Base-by-base conservation (phyloP, 37 sponge, comb jelly and placozoan species). In the Mnemiopsis leidyi region DNA sequence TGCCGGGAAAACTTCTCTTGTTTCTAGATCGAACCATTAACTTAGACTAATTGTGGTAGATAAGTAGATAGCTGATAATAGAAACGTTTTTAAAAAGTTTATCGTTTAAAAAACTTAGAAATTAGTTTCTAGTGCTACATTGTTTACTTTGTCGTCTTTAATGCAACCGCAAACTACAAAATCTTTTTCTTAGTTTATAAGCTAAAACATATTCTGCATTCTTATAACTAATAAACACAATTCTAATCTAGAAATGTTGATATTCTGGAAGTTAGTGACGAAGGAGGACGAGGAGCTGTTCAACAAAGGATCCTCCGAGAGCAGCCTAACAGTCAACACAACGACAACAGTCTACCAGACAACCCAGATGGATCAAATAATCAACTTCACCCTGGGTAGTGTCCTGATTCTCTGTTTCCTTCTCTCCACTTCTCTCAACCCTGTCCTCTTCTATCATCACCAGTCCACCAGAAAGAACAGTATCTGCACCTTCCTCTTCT, bases 251-350 rank as follows among this genome's bases (percentile, higher is more conserved):
- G 30, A 5, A 18, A 71, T 71, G 75, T 28, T 71, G 75, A 71
- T 71, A 71, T 71, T 71, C 75, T 71, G 75, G 75, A 71, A 71
- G 30, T 25, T 71, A 28, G 75, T 71, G 7, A 71, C 25, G 3
- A 7, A 23, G 75, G 75, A 71, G 25, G 75, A 71, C 30, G n/a
- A 71, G 30, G 75, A 71, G 20, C 75, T 71, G 30, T 71, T 71
- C 75, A 71, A 18, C 75, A 71, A 71, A 28, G 75, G 75, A 23
- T 29, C 30, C 3, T 7, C 25, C 3, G 7, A 5, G n/a, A 71
- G 20, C 25, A 48, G 61, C 61, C 9, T 13, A 13, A 48, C 9
- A 5, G 61, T 48, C 9, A 71, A 71, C 75, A 71, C 30, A 5
- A 71, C 75, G 2, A 67, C 20, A 13, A 67, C 20, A 13, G 18